Evolutionary conservation across 2,888 invertebrate genomes (phyloP).

Genomic region (Epinotia demarniana): DNA sequence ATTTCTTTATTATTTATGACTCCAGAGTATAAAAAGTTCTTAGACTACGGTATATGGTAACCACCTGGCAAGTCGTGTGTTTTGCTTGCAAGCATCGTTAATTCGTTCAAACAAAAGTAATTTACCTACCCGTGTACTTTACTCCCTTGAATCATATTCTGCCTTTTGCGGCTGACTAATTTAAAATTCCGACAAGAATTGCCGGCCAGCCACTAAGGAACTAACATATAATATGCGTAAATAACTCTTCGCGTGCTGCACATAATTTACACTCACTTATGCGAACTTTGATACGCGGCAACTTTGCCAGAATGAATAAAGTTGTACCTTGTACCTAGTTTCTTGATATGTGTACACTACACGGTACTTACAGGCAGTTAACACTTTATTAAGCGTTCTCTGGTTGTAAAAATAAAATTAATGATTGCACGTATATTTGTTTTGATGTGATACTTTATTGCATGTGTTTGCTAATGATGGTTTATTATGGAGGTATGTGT

Average conservation of each 20-base stretch:
- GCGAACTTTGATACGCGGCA: slow-evolving; percentile 2
- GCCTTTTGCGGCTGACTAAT: not conserved
- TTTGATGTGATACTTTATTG: not conserved
- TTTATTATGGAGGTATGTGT: not conserved
- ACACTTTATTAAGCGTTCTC: not conserved
- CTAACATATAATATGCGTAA: slow-evolving; percentile 3
- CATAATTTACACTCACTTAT: slow-evolving; percentile 13
- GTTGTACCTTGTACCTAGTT: slow-evolving; percentile 4
- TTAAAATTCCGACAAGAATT: not conserved
- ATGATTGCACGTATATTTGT: not conserved
- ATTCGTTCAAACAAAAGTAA: too few species aligned
- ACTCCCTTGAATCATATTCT: not conserved
- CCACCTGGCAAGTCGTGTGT: too few species aligned
- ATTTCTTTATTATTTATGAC: too few species aligned
- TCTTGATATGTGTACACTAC: slow-evolving; percentile 7
- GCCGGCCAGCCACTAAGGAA: not conserved
- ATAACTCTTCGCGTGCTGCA: not conserved
- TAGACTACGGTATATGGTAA: too few species aligned
- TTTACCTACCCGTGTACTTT: not conserved
- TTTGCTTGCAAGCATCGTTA: too few species aligned
- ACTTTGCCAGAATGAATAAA: slow-evolving; percentile 7
- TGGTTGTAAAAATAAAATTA: not conserved
- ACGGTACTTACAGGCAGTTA: slow-evolving; percentile 1
- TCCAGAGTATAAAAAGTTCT: too few species aligned
- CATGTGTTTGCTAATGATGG: not conserved